Evolutionary conservation across 1,140 invertebrate species (phyloP).

Genomic region (Microplitis mediator): DNA sequence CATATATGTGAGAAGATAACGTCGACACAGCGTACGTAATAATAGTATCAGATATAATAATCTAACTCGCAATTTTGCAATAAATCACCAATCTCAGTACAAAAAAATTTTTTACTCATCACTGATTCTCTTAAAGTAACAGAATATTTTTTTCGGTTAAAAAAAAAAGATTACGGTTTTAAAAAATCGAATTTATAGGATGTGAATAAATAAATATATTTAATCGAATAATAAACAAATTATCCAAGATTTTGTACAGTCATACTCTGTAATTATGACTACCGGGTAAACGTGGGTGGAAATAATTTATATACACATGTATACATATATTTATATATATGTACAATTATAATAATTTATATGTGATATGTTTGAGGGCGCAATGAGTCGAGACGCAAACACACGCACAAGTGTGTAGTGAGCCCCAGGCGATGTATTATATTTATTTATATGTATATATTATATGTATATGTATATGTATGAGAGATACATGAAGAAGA

Average conservation of each 20-base stretch:
- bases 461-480: not conserved
- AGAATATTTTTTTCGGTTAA: too few relatives aligned
- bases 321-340: not conserved
- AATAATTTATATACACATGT: not conserved
- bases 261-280: constrained; percentile 60
- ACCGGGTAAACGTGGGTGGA: constrained; percentile 37
- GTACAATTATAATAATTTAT: not conserved
- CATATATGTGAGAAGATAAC: constrained; percentile 3
- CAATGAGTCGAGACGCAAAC: not conserved
- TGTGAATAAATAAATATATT: not conserved
- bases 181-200: not conserved
- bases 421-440: not conserved
- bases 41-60: constrained; percentile 6
- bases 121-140: too few relatives aligned
- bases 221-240: constrained; percentile 59
- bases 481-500: not conserved
- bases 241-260: constrained; percentile 56
- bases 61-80: constrained; percentile 1
- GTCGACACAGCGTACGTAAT: constrained; percentile 5
- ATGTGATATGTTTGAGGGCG: not conserved
- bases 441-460: not conserved
- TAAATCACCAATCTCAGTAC: not conserved
- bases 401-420: not conserved
- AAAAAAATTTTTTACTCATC: too few relatives aligned
- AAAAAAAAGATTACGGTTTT: too few relatives aligned